A percentile compares a stretch with the other conserved stretches of the same genome.
phyloP scores from a whole-genome alignment of 2,797 vertebrate species.

The Rhynchonycteris naso region DNA sequence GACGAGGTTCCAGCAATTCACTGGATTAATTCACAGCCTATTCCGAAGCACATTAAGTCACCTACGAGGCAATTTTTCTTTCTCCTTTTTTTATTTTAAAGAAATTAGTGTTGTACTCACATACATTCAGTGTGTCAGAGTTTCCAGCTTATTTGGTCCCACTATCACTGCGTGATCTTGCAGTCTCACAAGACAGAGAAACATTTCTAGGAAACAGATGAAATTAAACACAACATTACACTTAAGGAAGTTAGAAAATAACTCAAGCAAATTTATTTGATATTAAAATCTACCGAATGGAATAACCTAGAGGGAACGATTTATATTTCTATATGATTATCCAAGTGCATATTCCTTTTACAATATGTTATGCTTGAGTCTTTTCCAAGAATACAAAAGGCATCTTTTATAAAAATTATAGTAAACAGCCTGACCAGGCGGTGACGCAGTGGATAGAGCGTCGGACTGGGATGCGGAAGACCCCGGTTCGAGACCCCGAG shows the following conservation, averaged over 20 bases:
- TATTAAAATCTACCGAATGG: slow-evolving; percentile 11
- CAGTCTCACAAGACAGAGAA: slow-evolving; percentile 53
- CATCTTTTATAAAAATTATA: not conserved
- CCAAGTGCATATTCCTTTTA: not conserved
- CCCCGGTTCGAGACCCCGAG: too few species aligned
- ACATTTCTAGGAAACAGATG: slow-evolving; percentile 83
- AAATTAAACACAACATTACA: slow-evolving; percentile 1
- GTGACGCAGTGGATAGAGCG: too few species aligned
- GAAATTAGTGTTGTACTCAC: slow-evolving; percentile 74
- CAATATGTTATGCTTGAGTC: not conserved
- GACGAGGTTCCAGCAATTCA: not conserved
- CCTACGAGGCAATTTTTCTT: not conserved
- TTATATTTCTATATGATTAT: slow-evolving; percentile 7
- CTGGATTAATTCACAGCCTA: not conserved
- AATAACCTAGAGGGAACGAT: slow-evolving; percentile 16
- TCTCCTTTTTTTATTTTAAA: not conserved
- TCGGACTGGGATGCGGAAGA: too few species aligned
- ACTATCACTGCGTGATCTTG: slow-evolving; percentile 30
- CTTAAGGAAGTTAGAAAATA: slow-evolving; percentile 6
- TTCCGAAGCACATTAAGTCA: not conserved
- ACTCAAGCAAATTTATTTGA: not conserved
- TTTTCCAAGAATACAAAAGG: not conserved
- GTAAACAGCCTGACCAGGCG: too few species aligned
- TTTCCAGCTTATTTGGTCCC: not conserved
- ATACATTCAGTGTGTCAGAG: slow-evolving; percentile 53